A percentile compares a stretch with the other conserved stretches of the same genome.
Evolutionary conservation across 2,113 vertebrate species (phyloP).

Genomic region (Mustela lutreola): DNA sequence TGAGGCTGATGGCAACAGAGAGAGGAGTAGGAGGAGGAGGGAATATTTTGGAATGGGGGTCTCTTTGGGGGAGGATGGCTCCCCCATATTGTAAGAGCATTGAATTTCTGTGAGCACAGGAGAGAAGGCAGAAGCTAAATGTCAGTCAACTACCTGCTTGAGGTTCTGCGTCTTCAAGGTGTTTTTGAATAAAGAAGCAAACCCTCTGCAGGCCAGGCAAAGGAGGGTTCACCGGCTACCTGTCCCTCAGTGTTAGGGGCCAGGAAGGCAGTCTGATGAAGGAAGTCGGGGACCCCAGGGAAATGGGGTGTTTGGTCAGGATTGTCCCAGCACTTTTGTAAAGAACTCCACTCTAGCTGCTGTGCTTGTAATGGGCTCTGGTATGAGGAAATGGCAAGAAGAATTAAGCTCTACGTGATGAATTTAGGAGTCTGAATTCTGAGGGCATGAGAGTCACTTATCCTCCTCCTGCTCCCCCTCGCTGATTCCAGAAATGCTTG

Average conservation of each 20-base stretch:
- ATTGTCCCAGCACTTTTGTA: neutral
- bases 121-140: neutral
- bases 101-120: neutral
- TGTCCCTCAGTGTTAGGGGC: neutral
- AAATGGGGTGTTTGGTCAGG: neutral
- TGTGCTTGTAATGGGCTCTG: neutral
- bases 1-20: neutral
- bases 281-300: neutral
- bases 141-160: neutral
- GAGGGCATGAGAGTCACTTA: neutral
- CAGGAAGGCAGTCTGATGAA: neutral
- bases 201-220: neutral
- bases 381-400: neutral
- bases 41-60: constrained; percentile 10
- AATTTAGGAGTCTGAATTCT: neutral
- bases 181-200: neutral
- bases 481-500: neutral
- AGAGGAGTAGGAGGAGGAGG: neutral
- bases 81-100: neutral
- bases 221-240: neutral
- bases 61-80: neutral
- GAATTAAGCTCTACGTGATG: neutral
- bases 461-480: neutral
- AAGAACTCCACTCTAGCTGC: neutral
- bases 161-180: neutral